Conservation (phyloP, 2,797 vertebrate genomes). For the Hemibagrus guttatus region DNA sequence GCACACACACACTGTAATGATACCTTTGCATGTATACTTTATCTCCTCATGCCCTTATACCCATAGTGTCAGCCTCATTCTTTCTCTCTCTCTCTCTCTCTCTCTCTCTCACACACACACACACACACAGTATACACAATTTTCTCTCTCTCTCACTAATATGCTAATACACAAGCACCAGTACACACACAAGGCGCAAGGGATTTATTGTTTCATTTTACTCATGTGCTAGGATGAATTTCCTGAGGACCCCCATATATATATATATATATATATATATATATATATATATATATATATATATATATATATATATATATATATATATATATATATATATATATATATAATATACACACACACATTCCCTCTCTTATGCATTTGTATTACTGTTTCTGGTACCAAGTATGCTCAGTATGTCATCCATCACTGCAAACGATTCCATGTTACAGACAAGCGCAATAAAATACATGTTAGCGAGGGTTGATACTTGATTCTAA, state of each 20-base stretch:
- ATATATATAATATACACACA: too few relatives aligned
- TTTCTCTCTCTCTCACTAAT: not conserved
- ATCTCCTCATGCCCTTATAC: not conserved
- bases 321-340: too few relatives aligned
- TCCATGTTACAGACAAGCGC: not conserved
- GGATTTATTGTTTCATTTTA: not conserved
- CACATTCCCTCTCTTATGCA: not conserved
- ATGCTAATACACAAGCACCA: not conserved
- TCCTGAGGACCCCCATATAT: too few relatives aligned
- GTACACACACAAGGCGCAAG: not conserved
- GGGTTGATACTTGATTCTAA: not conserved
- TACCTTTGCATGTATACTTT: slow-evolving; percentile 1
- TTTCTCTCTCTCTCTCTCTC: not conserved
- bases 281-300: too few relatives aligned
- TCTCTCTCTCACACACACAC: not conserved
- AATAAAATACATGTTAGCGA: not conserved
- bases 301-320: too few relatives aligned
- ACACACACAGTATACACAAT: not conserved
- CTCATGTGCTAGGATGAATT: not conserved
- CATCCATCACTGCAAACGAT: not conserved
- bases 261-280: too few relatives aligned
- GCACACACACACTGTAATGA: not conserved
- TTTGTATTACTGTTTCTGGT: not conserved
- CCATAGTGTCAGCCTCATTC: not conserved
- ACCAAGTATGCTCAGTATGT: not conserved